A percentile compares a stretch with the other conserved stretches of the same genome.
phyloP scores from a whole-genome alignment of 2,797 vertebrate genomes.

The Arnoldichthys spilopterus region DNA sequence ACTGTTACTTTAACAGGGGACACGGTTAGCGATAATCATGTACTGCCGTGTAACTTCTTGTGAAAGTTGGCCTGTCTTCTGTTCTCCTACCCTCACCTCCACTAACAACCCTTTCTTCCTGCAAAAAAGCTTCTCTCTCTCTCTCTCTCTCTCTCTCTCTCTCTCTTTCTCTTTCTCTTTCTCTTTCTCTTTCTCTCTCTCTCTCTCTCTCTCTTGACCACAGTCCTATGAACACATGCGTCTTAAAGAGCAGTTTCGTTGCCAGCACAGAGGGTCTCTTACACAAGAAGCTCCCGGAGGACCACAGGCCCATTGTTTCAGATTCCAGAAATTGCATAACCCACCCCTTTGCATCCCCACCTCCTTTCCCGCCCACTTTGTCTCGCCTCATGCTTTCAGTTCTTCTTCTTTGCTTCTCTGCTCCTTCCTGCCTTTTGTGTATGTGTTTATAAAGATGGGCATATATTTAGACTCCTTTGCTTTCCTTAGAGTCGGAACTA shows the following conservation, averaged over 20 bases:
- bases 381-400: slow-evolving; percentile 11
- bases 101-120: background rate
- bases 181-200: slow-evolving; percentile 3
- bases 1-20: background rate
- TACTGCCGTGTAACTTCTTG: background rate
- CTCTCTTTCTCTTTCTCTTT: background rate
- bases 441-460: slow-evolving; percentile 41
- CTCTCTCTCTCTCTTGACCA: slow-evolving; percentile 12
- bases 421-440: slow-evolving; percentile 36
- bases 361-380: background rate
- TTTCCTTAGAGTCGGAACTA: slow-evolving; percentile 1
- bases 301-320: slow-evolving; percentile 49
- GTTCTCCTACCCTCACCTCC: background rate
- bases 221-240: slow-evolving; percentile 17
- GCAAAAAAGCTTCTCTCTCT: background rate
- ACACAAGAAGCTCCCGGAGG: slow-evolving; percentile 22
- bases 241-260: slow-evolving; percentile 26
- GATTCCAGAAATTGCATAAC: slow-evolving; percentile 48
- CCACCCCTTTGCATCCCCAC: too few species aligned
- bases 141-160: background rate
- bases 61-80: background rate
- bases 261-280: slow-evolving; percentile 38
- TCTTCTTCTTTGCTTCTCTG: slow-evolving; percentile 23
- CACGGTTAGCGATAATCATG: background rate
- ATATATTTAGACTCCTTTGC: slow-evolving; percentile 41